Base-by-base conservation (phyloP, 2,888 invertebrate species). In the Ferdinandea cuprea region DNA sequence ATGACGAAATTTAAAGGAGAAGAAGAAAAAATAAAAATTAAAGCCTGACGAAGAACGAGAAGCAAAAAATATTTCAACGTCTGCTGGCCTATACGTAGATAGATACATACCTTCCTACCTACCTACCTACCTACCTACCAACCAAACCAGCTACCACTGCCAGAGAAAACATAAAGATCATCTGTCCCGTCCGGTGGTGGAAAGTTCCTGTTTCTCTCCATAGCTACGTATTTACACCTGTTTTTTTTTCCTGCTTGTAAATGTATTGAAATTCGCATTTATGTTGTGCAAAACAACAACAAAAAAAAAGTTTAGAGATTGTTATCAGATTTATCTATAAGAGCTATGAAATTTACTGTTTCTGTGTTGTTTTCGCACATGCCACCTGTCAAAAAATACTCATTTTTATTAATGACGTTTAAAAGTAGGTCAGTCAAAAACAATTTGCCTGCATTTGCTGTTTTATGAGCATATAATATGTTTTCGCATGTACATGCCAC, bases 341-440 rank as follows among this genome's bases (percentile, higher is more conserved):
- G 15, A 17, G n/a, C 48, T 69, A 9, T 35, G 21, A 35, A 13
- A 28, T 68, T 13, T 2, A 40, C 7, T 25, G 19, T 5, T 3
- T 61, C 25, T 15, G 8, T 37, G 48, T 21, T 50, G 9, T 4
- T 32, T 8, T 32, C 1, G 32, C 28, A 7, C 15, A 13, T 59
- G 61, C 68, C 61, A 73, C 65, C 65, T 71, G 78, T 78, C 71
- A 65, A 71, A 78, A 78, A 65, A 17, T 21, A 11, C 37, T 66
- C 11, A 32, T 46, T 68, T 69, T 77, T 46, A 56, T 32, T 46
- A 68, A 63, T 80, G 74, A 71, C 74, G 76, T 69, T 74, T 21
- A 8, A 54, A 80, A 71, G 76, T 80, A 63, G 80, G 80, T 80
- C 80, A 80, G 54, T 46, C 42, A 13, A 30, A 65, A 76, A 69